Evolutionary conservation across 2,888 invertebrate species (phyloP), one percentile per base, ranked within the genome.

Genomic region (Dioctria linearis): DNA sequence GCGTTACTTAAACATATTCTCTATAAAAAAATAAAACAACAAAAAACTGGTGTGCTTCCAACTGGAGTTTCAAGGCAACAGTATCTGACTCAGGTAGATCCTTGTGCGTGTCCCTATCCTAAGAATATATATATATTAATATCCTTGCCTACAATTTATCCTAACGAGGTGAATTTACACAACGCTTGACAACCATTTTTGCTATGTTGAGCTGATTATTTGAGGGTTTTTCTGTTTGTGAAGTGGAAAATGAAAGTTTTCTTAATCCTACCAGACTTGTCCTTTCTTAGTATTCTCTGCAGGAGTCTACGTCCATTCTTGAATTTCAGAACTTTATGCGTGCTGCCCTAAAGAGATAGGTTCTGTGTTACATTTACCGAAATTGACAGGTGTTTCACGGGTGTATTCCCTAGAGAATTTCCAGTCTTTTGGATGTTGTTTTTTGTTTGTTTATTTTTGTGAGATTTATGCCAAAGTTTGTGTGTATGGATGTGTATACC

Each of bases 21-120:
- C 25, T 25, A 25, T 25, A 25, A 25, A 25, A n/a, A 25, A 25
- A 25, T 25, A 25, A 25, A 25, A 25, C 25, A 25, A 25, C 63
- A 5, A 13, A 86, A 46, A 46, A 46, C 46, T 46, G 46, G 1
- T 8, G 5, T 46, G 5, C 8, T 46, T 46, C 46, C 46, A 46
- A 46, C 0, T 46, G 46, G 2, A 5, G 8, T 8, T 46, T 1
- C 2, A 46, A 25, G 25, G 25, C 46, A 46, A 46, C 1, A 46
- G 2, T 46, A 2, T 46, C 8, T 46, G 46, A 6, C 46, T 2
- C 46, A 5, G 8, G 8, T 46, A 8, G 8, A 46, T 46, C 46
- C 46, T 46, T 46, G 5, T 46, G 46, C 8, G 46, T 46, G 8
- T 2, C 2, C 46, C 46, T 25, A 25, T 25, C 25, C 25, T 25